Percentiles rank a stretch among this genome's conserved stretches.
These are phyloP conservation scores for Pseudorhiza aurosa DNA, from an alignment of 30 jellyfish, hydroid and myxozoan species.

Conservation along the genomic window DNA sequence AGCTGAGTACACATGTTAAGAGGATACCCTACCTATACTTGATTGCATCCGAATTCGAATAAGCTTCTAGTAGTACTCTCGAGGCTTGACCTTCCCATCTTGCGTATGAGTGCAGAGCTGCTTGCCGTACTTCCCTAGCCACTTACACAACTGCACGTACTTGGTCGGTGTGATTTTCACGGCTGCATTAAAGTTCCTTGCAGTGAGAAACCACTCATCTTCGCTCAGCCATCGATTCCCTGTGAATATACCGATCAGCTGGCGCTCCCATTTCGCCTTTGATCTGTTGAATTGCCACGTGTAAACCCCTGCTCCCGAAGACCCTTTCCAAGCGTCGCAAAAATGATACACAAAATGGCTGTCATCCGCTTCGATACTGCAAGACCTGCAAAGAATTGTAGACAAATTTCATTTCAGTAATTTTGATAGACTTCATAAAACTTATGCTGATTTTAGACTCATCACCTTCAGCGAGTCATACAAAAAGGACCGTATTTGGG, in stretches of 20 bases:
- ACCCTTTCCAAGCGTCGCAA: conserved; percentile 97
- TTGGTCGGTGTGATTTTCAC: conserved; percentile 86
- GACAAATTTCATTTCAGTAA: too few relatives aligned
- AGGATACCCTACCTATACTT: too few relatives aligned
- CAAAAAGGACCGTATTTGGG: too few relatives aligned
- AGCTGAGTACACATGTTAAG: too few relatives aligned
- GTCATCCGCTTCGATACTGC: conserved; percentile 95
- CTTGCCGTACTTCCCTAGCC: conserved; percentile 95
- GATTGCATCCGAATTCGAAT: too few relatives aligned
- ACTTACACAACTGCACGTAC: conserved; percentile 91
- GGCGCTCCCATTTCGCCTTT: conserved; percentile 78
- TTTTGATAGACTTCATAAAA: too few relatives aligned
- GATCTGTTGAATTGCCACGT: conserved; percentile 88
- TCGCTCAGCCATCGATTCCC: conserved; percentile 97
- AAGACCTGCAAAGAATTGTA: conserved; percentile 74
- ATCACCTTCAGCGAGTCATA: too few relatives aligned
- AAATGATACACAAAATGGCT: conserved; percentile 86
- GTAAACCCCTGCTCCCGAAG: conserved; percentile 99
- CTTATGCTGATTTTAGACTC: too few relatives aligned
- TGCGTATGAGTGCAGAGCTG: conserved; percentile 55
- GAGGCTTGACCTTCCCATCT: conserved; percentile 37
- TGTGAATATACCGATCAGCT: conserved; percentile 90
- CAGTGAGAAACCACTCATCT: conserved; percentile 88
- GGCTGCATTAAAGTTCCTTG: conserved; percentile 90
- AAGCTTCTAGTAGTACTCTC: not conserved